Conservation (phyloP, 2,113 vertebrate genomes). For the Balaeniceps rex region DNA sequence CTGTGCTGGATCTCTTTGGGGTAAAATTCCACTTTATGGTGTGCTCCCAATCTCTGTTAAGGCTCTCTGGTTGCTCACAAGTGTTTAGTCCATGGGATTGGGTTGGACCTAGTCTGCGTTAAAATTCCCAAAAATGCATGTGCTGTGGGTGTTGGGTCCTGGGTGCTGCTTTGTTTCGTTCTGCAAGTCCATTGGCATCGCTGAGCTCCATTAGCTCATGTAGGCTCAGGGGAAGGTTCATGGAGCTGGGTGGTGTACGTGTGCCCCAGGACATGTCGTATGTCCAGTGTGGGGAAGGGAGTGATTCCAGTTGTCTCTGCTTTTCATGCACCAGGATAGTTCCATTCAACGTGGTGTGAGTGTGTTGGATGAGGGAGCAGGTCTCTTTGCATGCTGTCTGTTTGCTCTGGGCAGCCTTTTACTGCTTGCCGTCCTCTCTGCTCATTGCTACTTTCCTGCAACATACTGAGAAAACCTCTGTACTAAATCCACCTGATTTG, state of each 20-base stretch:
- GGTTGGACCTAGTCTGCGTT: neutral
- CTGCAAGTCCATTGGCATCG: neutral
- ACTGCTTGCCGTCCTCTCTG: neutral
- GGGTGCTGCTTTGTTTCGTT: neutral
- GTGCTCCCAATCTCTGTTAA: neutral
- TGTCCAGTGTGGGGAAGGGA: neutral
- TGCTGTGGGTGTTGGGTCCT: neutral
- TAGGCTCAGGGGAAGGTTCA: neutral
- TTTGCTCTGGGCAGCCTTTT: neutral
- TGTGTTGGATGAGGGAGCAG: neutral
- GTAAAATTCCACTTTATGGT: neutral
- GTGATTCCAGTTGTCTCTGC: neutral
- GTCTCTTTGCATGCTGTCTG: neutral
- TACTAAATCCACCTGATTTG: neutral
- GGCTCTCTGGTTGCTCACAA: neutral
- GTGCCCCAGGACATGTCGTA: fast-evolving
- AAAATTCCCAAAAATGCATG: neutral
- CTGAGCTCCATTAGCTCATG: neutral
- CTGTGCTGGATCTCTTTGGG: neutral
- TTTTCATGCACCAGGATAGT: neutral
- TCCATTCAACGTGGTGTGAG: fast-evolving
- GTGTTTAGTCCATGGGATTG: neutral
- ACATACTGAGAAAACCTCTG: neutral
- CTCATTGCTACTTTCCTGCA: neutral
- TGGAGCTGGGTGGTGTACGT: fast-evolving